Conservation (phyloP, 2,113 vertebrate genomes). For the Castor canadensis region DNA sequence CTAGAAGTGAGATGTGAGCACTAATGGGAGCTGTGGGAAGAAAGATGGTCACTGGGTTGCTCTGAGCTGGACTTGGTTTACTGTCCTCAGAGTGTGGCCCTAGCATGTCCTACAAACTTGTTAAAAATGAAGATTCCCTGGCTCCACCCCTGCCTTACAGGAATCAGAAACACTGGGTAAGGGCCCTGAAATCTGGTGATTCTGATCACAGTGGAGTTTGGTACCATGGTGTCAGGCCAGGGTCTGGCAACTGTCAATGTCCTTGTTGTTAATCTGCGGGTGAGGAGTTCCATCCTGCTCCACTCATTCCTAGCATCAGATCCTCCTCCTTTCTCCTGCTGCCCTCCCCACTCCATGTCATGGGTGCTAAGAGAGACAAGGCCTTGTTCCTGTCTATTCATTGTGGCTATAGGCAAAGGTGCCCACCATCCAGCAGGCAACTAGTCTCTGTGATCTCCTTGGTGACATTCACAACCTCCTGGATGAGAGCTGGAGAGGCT, state of each 20-base stretch:
- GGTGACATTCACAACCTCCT: not conserved
- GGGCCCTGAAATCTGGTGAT: no score
- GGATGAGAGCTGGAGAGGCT: not conserved
- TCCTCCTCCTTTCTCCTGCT: not conserved
- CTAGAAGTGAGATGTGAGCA: not conserved
- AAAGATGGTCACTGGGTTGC: not conserved
- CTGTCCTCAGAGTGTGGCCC: not conserved
- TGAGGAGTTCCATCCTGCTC: not conserved
- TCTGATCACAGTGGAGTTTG: not conserved
- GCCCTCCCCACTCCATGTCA: no score
- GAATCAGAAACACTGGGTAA: not conserved
- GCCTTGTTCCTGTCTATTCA: not conserved
- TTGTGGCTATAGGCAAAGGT: not conserved
- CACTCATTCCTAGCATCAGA: fast-evolving
- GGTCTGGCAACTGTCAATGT: fast-evolving
- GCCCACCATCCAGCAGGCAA: no score
- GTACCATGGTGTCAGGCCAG: not conserved
- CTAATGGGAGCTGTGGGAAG: not conserved
- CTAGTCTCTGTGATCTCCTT: not conserved
- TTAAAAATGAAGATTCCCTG: not conserved
- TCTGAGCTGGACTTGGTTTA: not conserved
- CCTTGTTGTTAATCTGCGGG: not conserved
- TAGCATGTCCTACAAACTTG: not conserved
- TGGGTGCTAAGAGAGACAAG: not conserved
- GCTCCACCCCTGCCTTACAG: not conserved